Base-by-base conservation (phyloP, 2,797 vertebrate species). In the Loris lydekkerianus region DNA sequence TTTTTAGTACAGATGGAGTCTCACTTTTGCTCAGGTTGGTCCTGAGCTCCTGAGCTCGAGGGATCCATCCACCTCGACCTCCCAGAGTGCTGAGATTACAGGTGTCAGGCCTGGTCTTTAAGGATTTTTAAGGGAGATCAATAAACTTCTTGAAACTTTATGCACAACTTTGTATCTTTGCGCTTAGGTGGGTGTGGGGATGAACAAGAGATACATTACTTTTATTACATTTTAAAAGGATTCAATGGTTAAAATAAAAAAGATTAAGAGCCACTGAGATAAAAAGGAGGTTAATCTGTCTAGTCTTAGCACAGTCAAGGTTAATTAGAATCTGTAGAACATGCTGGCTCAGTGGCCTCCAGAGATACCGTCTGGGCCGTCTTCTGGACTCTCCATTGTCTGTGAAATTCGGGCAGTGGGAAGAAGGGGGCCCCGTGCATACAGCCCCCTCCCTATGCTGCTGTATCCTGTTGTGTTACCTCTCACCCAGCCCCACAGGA, bases 211-310 rank as follows among this genome's bases (percentile, higher is more conserved):
- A 31, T 40, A 18, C 1, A 46, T n/a, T 63, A 9, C 10, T 80
- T 91, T 82, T 21, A 61, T 65, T 58, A 63, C 21, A 81, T 83
- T 95, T 89, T 84, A 3, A 87, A 92, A 67, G 3, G 27, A 93
- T 87, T 86, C 69, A 88, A 31, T 49, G 17, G 53, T 60, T 85
- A 65, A 76, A 69, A 23, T 65, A 20, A 49, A 27, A 84, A 72
- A 61, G 25, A 2, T 76, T 95, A 69, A 86, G 63, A 82, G 40
- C 7, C 25, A n/a, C 10, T 27, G 34, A 69, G 43, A 63, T 70
- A 46, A 80, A 58, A 76, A 14, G 46, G 34, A 86, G 75, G 17
- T 23, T 93, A 17, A 65, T 75, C 34, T 91, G 46, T 81, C 86
- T 70, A 58, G 5, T 49, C 27, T 87, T 60, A 56, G 34, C 40